phyloP scores from a whole-genome alignment of 30 jellyfish, hydroid and myxozoan species.

The Hydra vulgaris region DNA sequence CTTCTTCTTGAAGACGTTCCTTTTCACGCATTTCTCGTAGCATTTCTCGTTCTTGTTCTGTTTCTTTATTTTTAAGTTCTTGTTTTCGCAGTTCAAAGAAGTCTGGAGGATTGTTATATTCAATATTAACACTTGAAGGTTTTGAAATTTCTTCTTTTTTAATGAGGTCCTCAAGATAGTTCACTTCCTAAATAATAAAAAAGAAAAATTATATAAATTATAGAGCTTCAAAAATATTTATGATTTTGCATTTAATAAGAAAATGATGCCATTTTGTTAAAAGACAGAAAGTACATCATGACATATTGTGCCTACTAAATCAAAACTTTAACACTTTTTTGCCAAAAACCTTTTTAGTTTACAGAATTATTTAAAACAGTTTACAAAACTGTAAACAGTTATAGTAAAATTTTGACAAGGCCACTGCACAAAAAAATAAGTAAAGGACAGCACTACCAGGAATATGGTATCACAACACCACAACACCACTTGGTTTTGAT shows the following conservation, averaged over 20 bases:
- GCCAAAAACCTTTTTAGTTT: too few relatives aligned
- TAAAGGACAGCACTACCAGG: too few relatives aligned
- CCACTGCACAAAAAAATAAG: too few relatives aligned
- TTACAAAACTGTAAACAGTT: too few relatives aligned
- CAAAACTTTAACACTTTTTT: too few relatives aligned
- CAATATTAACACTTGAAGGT: conserved; percentile 22
- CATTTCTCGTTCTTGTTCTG: conserved; percentile 25
- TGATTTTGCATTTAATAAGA: not conserved
- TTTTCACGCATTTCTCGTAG: conserved; percentile 62
- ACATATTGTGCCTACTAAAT: too few relatives aligned
- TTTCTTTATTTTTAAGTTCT: conserved; percentile 22
- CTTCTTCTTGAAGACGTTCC: conserved; percentile 36
- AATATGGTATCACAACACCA: too few relatives aligned
- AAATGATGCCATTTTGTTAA: too few relatives aligned
- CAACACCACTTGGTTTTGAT: too few relatives aligned
- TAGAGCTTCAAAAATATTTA: not conserved
- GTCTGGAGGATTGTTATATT: conserved; percentile 78
- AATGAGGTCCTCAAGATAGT: not conserved
- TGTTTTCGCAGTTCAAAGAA: conserved; percentile 67
- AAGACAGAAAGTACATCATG: too few relatives aligned
- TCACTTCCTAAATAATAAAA: not conserved
- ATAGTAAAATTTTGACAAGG: too few relatives aligned
- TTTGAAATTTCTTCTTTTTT: conserved; percentile 14
- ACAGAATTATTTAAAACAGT: too few relatives aligned
- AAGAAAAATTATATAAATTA: not conserved